Percentiles rank a stretch among this genome's conserved stretches.
phyloP scores from a whole-genome alignment of 2,888 invertebrate species.

The Galerucella nymphaeae region DNA sequence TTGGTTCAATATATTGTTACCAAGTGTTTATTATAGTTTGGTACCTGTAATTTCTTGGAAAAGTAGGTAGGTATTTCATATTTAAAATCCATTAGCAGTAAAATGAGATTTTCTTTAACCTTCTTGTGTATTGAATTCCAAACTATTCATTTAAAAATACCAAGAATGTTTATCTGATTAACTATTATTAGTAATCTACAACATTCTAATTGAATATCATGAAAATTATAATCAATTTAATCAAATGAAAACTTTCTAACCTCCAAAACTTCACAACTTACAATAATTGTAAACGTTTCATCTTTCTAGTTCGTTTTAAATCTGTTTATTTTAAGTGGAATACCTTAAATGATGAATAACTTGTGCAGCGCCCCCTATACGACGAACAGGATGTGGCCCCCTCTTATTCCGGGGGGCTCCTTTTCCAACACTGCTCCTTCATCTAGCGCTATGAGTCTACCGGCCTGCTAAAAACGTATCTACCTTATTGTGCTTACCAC shows the following conservation, averaged over 20 bases:
- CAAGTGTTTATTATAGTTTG: too few species aligned
- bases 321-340: constrained; percentile 19
- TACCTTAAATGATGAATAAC: constrained; percentile 22
- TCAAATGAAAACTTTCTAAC: not conserved
- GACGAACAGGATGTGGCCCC: constrained; percentile 55
- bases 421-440: constrained; percentile 49
- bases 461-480: constrained; percentile 38
- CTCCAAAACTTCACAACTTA: constrained; percentile 7
- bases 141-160: too few species aligned
- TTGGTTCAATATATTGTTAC: too few species aligned
- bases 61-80: too few species aligned
- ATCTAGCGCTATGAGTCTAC: constrained; percentile 40
- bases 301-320: not conserved
- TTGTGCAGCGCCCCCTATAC: constrained; percentile 59
- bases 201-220: not conserved
- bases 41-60: too few species aligned
- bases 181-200: not conserved
- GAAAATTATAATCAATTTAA: not conserved
- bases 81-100: too few species aligned
- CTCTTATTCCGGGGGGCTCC: constrained; percentile 61
- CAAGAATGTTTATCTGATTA: not conserved
- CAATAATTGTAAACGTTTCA: constrained; percentile 12
- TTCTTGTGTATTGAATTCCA: too few species aligned
- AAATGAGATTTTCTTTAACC: too few species aligned
- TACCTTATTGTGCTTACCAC: constrained; percentile 24